Conservation (phyloP, 2,888 invertebrate species). For the Caenorhabditis uteleia region DNA sequence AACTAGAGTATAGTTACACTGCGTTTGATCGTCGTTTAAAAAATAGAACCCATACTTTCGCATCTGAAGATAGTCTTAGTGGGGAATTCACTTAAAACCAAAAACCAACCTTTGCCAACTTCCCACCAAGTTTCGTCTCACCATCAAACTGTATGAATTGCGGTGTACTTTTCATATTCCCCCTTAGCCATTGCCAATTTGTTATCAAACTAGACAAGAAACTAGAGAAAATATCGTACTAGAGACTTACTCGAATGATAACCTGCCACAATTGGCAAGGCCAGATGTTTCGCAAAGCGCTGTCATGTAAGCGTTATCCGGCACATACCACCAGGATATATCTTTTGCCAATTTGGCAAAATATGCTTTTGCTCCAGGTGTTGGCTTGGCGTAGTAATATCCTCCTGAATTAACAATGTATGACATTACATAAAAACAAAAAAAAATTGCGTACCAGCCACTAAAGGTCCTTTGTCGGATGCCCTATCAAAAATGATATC, state of each 20-base stretch:
- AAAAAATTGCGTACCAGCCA: slow-evolving; percentile 48
- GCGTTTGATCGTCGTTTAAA: slow-evolving; percentile 30
- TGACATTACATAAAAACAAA: neutral
- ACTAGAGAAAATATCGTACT: neutral
- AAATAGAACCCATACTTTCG: slow-evolving; percentile 63
- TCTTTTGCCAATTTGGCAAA: slow-evolving; percentile 57
- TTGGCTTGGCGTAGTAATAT: slow-evolving; percentile 58
- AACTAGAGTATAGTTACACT: slow-evolving; percentile 23
- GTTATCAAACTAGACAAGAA: slow-evolving; percentile 54
- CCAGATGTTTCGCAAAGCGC: slow-evolving; percentile 53
- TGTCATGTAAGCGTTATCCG: slow-evolving; percentile 68
- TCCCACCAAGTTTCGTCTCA: slow-evolving; percentile 60
- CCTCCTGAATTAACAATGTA: slow-evolving; percentile 48
- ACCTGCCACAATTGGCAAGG: slow-evolving; percentile 40
- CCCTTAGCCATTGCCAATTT: slow-evolving; percentile 66
- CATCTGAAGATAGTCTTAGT: slow-evolving; percentile 47
- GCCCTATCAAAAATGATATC: slow-evolving; percentile 66
- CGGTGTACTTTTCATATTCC: slow-evolving; percentile 39
- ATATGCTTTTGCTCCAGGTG: slow-evolving; percentile 41
- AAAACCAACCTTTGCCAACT: slow-evolving; percentile 42
- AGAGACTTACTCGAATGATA: slow-evolving; percentile 43
- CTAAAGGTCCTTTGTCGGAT: slow-evolving; percentile 52
- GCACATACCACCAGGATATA: slow-evolving; percentile 61
- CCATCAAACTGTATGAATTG: slow-evolving; percentile 67
- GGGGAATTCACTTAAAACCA: neutral